A percentile compares a stretch with the other conserved stretches of the same genome.
Conservation (phyloP, 2,888 invertebrate genomes). For the Quadroppia sp. region DNA sequence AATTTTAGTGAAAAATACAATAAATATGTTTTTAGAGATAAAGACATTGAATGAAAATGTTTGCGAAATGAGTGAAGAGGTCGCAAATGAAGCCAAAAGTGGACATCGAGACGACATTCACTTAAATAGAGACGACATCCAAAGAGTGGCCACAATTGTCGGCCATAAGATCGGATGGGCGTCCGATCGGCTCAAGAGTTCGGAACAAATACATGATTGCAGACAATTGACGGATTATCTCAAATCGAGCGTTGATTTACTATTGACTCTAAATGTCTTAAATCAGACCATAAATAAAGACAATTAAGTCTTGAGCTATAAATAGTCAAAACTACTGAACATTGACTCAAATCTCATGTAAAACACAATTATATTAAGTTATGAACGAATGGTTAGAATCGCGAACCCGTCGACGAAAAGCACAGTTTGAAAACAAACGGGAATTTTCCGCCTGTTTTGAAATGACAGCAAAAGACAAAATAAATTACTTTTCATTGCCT, state of each 20-base stretch:
- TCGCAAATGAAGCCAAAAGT: not conserved
- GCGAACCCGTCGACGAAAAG: constrained; percentile 68
- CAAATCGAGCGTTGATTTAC: not conserved
- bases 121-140: not conserved
- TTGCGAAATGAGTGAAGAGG: not conserved
- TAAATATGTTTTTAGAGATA: not conserved
- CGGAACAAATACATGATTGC: not conserved
- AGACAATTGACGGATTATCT: not conserved
- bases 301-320: not conserved
- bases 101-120: not conserved
- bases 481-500: not conserved
- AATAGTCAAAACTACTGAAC: not conserved
- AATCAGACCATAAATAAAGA: not conserved
- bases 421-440: constrained; percentile 98
- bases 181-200: not conserved
- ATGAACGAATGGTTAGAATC: constrained; percentile 35
- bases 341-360: too few species aligned
- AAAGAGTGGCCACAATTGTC: not conserved
- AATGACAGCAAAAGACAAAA: constrained; percentile 42
- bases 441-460: constrained; percentile 81
- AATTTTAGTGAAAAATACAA: not conserved
- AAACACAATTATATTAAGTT: not conserved
- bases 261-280: constrained; percentile 7
- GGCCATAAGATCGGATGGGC: constrained; percentile 19
- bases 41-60: not conserved